phyloP scores from a whole-genome alignment of 2,888 invertebrate species.

The Polia nebulosa region DNA sequence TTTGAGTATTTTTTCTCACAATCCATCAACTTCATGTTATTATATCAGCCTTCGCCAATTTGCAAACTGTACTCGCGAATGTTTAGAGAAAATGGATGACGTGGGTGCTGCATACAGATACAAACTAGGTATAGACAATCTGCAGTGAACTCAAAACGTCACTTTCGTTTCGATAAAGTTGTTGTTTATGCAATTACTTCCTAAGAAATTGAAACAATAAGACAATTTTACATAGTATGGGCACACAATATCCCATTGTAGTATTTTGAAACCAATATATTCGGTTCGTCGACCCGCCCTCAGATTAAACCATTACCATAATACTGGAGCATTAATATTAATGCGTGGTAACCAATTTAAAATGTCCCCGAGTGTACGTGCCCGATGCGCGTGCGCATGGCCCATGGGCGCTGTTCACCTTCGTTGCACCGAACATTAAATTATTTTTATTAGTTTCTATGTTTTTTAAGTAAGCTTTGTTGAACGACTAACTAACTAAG shows the following conservation, averaged over 20 bases:
- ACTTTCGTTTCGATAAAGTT: constrained; percentile 45
- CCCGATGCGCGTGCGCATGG: no score
- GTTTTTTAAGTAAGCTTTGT: background rate
- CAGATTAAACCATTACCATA: constrained; percentile 68
- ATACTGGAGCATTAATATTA: constrained; percentile 66
- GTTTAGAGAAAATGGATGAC: constrained; percentile 40
- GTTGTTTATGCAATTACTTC: constrained; percentile 50
- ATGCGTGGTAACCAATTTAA: constrained; percentile 67
- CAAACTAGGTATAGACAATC: constrained; percentile 7
- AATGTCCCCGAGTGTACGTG: constrained; percentile 61
- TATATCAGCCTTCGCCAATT: constrained; percentile 34
- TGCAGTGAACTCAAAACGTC: constrained; percentile 53
- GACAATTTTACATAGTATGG: constrained; percentile 47
- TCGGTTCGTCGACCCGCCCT: constrained; percentile 61
- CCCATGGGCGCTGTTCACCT: constrained; percentile 38
- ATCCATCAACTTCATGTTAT: constrained; percentile 45
- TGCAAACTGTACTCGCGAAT: constrained; percentile 22
- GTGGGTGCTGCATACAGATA: constrained; percentile 26
- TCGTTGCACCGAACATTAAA: constrained; percentile 37
- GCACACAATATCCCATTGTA: constrained; percentile 60
- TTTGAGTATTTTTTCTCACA: constrained; percentile 44
- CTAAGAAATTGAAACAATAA: constrained; percentile 53
- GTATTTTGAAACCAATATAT: constrained; percentile 48
- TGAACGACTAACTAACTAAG: constrained; percentile 17
- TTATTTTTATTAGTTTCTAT: constrained; percentile 50